Conservation (phyloP, 2,113 vertebrate species). For the Oryzias javanicus region DNA sequence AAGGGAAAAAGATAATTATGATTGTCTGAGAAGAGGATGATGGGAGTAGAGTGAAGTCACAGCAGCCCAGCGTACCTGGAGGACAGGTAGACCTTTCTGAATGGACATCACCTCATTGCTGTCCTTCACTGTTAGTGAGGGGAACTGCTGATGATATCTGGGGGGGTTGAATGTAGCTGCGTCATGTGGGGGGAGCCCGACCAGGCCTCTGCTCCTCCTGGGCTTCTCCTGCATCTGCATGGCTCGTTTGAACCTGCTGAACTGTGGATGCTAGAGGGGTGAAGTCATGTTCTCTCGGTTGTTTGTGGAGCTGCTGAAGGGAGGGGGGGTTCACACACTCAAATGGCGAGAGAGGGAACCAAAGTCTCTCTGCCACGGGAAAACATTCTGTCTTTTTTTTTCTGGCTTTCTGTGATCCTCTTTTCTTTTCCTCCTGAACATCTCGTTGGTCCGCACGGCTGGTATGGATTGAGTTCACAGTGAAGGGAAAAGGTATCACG, state of each 20-base stretch:
- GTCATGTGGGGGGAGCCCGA: too few species aligned
- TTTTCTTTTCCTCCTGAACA: constrained; percentile 2
- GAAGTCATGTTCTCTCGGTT: constrained; percentile 74
- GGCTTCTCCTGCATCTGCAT: constrained; percentile 38
- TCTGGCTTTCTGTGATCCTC: neutral
- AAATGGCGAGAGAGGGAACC: neutral
- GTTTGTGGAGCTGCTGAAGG: constrained; percentile 71
- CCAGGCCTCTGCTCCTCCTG: too few species aligned
- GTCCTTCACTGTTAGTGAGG: too few species aligned
- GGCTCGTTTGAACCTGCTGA: constrained; percentile 65
- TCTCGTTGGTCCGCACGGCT: too few species aligned
- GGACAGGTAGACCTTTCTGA: too few species aligned
- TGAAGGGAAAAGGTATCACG: constrained; percentile 27
- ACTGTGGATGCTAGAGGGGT: constrained; percentile 68
- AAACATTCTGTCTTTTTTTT: neutral
- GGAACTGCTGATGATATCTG: too few species aligned
- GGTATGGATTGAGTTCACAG: neutral
- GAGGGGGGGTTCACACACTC: constrained; percentile 40
- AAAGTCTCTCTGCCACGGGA: constrained; percentile 19
- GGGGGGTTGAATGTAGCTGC: too few species aligned
- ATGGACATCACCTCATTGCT: too few species aligned
- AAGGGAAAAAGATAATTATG: too few species aligned
- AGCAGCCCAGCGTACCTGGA: too few species aligned
- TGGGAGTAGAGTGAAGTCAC: too few species aligned
- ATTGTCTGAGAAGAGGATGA: too few species aligned